Evolutionary conservation across 2,888 invertebrate species (phyloP), one percentile per base, ranked within the genome.

Genomic region (Hyles lineata): DNA sequence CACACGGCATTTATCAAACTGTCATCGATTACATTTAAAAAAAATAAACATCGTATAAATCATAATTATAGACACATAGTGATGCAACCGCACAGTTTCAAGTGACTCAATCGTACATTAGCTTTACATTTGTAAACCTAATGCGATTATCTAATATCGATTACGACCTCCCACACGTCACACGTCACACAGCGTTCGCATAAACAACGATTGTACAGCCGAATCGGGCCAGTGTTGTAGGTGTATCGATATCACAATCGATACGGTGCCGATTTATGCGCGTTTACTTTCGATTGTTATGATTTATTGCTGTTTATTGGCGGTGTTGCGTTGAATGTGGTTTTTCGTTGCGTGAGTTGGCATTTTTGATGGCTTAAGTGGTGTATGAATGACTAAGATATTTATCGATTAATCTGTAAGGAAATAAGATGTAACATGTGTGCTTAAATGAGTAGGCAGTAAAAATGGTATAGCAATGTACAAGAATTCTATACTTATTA

Each of bases 101-200:
- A 84, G 84, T 89, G 90, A 89, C 83, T 89, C 89, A 89, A 89
- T 84, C 80, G 81, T 82, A 82, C 85, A 87, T 89, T 85, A 84
- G 82, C 85, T 83, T 82, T 84, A 88, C 89, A 88, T 89, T 89
- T 90, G 89, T 90, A 85, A 87, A 87, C 79, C 84, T 88, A 90
- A 90, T 89, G 85, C 87, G 86, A 90, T 92, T 93, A 93, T 92
- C 91, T 90, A 92, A 92, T 90, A 90, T 90, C 91, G 88, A 89
- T 92, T 89, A 85, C 85, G 86, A 85, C 85, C 88, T 86, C 91
- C 91, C 90, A 91, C 92, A 87, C 88, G 67, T 89, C 89, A 85
- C 85, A 86, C 85, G 87, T 89, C 86, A 85, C 82, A 83, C 79
- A 70, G 61, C 67, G 67, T 77, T 79, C 78, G 79, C 81, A 82